phyloP scores from a whole-genome alignment of 2,113 vertebrate genomes.

The Zeus faber region DNA sequence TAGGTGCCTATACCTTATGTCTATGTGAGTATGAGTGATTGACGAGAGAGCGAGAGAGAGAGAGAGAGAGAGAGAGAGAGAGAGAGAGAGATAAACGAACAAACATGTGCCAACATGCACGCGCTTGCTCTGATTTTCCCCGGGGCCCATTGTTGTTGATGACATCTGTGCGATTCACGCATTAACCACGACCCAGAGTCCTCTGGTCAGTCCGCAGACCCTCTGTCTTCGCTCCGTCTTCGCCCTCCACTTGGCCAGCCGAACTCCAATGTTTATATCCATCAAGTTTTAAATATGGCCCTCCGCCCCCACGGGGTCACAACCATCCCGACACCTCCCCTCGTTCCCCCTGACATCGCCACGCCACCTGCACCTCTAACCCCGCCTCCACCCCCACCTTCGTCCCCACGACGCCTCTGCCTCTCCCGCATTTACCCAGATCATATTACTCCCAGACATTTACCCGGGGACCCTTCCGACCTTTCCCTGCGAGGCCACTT shows the following conservation, averaged over 20 bases:
- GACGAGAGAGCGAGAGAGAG: background rate
- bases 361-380: no score
- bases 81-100: background rate
- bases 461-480: constrained; percentile 46
- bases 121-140: constrained; percentile 18
- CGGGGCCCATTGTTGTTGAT: background rate
- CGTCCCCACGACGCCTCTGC: no score
- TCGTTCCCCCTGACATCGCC: no score
- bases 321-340: no score
- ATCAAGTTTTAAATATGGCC: no score
- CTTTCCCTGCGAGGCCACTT: constrained; percentile 35
- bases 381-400: no score
- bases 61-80: background rate
- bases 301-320: no score
- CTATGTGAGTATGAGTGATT: background rate
- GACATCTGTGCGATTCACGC: constrained; percentile 5
- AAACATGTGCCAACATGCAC: constrained; percentile 9
- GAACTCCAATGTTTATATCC: no score
- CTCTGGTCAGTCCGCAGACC: background rate
- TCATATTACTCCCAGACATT: constrained; percentile 34
- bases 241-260: background rate
- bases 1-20: background rate
- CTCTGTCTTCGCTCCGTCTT: constrained; percentile 1
- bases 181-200: no score
- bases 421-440: background rate